Evolutionary conservation across 2,113 vertebrate genomes (phyloP), one percentile per base, ranked within the genome.

Genomic region (Geococcyx californianus): DNA sequence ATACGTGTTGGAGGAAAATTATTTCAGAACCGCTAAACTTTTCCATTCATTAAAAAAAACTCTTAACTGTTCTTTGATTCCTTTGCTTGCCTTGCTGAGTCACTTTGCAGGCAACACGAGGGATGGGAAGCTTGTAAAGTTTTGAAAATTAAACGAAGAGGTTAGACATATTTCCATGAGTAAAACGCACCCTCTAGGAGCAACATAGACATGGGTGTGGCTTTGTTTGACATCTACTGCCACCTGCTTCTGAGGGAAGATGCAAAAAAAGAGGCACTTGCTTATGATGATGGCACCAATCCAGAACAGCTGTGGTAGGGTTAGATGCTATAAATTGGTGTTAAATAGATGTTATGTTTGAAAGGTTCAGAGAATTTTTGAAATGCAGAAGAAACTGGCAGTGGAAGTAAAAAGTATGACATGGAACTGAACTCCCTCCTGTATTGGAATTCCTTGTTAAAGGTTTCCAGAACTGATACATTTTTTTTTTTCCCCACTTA

Each of bases 41-140:
- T 94, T 96, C 92, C 85, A 34, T 52, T 89, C 5, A 1, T n/a
- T 86, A 67, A 36, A 88, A 91, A n/a, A 90, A 86, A 25, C 42
- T 66, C n/a, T 52, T 52, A 17, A 13, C 72, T 86, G 47, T 81
- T 84, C 81, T 96, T 95, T 93, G 91, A 96, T 93, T 76, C 80
- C 64, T 88, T 64, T 84, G 44, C 92, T 92, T 86, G 63, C 68
- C 67, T 91, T 94, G 60, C 92, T 95, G 92, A 96, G 76, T 96
- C 94, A 93, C 68, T 95, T 88, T 70, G 52, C 33, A 59, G 85
- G 45, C 82, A 88, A 63, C 64, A 36, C 44, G 49, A 86, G 63
- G 68, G 55, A 15, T 84, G 80, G 60, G 83, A 90, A 38, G 23
- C 75, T 84, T 87, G 49, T 6, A 86, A 92, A 84, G 75, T 90